Base-by-base conservation (phyloP, 2,797 vertebrate genomes). In the Streptopelia turtur region DNA sequence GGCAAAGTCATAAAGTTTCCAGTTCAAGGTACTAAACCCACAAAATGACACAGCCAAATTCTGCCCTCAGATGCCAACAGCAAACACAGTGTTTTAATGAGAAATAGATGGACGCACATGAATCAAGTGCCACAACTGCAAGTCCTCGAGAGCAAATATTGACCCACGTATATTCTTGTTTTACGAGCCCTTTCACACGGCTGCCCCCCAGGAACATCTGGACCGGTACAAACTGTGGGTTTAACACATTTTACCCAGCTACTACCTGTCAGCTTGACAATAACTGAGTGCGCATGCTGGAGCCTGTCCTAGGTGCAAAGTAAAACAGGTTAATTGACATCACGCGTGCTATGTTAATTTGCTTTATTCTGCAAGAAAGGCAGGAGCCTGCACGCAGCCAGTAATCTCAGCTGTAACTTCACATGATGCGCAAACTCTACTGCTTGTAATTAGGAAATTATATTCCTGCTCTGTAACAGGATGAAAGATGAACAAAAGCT, bases 361-460 rank as follows among this genome's bases (percentile, higher is more conserved):
- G 12, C 18, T 69, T 50, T 24, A 9, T 11, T 71, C 70, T 37
- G 65, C 9, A 49, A 43, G 47, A 49, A 35, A 59, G 56, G 79
- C 83, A 70, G 76, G 57, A 4, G 33, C 41, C 61, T 33, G 94
- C 76, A 63, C 0, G 0, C 64, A 9, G 61, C 2, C n/a, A 1
- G 7, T 33, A 10, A 31, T 7, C 56, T 57, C 82, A 66, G 10
- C 2, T 35, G 52, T 23, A 75, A 43, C 31, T 60, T 43, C 3
- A 6, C 4, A 0, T 0, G 33, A 15, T 17, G 27, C 1, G 8
- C 64, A 61, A 75, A 47, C 33, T 11, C 57, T 14, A 0, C 0
- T 52, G 24, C 61, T 71, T 39, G 22, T 8, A 4, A 25, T 12
- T 43, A 64, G 69, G 39, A 17, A 10, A 7, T 35, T 6, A 0